Base-by-base conservation (phyloP, 1,140 invertebrate species). In the Dreissena polymorpha region DNA sequence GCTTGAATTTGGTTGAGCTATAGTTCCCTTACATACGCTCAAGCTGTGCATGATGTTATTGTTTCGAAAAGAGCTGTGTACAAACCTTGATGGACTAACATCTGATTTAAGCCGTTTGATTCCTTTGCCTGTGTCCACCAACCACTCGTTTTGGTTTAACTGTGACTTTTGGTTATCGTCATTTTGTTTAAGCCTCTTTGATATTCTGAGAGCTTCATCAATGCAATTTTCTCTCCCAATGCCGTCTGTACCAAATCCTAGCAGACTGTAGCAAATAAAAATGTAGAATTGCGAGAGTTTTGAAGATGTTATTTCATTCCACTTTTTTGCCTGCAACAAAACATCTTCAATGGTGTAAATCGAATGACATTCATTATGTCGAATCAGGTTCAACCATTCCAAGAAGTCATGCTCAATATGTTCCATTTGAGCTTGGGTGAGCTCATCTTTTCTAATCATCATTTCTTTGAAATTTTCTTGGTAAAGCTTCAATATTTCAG, bases 201-300 rank as follows among this genome's bases (percentile, higher is more conserved):
- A n/a, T n/a, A n/a, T n/a, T n/a, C n/a, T n/a, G n/a, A n/a, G n/a
- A n/a, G n/a, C n/a, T n/a, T n/a, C n/a, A n/a, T n/a, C n/a, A n/a
- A n/a, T n/a, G n/a, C n/a, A n/a, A n/a, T n/a, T n/a, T n/a, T n/a
- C n/a, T n/a, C n/a, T n/a, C n/a, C n/a, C n/a, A n/a, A n/a, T n/a
- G n/a, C n/a, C n/a, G n/a, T n/a, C n/a, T 64, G 70, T 69, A 10
- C 80, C 86, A 68, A 87, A 76, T 10, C 86, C 86, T 16, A 87
- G 64, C 0, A 87, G 72, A 69, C 80, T 83, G 60, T 73, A 79
- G 10, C 85, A 53, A 18, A 87, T 72, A 53, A 87, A 87, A 16
- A 67, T 16, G 29, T 87, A 87, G 29, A 76, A 85, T 50, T 50
- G 76, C 0, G 86, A 83, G 25, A 83, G 69, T 27, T 21, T 53